Percentiles rank a stretch among this genome's conserved stretches.
phyloP scores from a whole-genome alignment of 2,113 vertebrate species.

The Mystacornis crossleyi region DNA sequence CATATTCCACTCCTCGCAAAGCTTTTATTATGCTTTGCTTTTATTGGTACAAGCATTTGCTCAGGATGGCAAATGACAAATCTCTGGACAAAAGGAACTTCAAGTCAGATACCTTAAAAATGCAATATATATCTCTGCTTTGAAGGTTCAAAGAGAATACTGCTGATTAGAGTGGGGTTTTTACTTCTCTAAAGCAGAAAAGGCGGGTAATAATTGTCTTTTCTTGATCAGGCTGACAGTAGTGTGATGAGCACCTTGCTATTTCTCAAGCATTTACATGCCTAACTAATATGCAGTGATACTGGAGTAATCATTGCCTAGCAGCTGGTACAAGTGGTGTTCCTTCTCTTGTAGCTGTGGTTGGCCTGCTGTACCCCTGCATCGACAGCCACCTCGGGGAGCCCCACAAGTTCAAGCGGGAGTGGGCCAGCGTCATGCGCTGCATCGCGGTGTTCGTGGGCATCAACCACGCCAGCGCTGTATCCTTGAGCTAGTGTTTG shows the following conservation, averaged over 20 bases:
- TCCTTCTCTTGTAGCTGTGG: conserved; percentile 72
- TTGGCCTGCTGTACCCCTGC: conserved; percentile 83
- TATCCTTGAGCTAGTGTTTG: conserved; percentile 70
- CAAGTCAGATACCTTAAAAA: neutral
- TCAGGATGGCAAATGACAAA: neutral
- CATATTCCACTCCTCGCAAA: neutral
- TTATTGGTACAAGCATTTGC: neutral
- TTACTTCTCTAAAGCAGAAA: neutral
- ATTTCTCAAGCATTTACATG: neutral
- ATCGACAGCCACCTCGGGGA: conserved; percentile 86
- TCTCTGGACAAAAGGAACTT: neutral
- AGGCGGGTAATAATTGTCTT: neutral
- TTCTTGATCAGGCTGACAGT: neutral
- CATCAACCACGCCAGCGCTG: conserved; percentile 85
- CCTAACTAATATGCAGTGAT: neutral
- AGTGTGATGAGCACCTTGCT: neutral
- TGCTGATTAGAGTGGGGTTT: neutral
- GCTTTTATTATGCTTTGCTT: neutral
- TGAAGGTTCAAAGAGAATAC: neutral
- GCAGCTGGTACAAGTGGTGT: neutral
- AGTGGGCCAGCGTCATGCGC: conserved; percentile 86
- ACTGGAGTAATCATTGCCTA: neutral
- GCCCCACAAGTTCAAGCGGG: conserved; percentile 84
- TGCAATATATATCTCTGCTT: neutral
- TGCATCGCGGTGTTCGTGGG: conserved; percentile 84